Base-by-base conservation (phyloP, 2,888 invertebrate species). In the Brachyopa scutellaris region DNA sequence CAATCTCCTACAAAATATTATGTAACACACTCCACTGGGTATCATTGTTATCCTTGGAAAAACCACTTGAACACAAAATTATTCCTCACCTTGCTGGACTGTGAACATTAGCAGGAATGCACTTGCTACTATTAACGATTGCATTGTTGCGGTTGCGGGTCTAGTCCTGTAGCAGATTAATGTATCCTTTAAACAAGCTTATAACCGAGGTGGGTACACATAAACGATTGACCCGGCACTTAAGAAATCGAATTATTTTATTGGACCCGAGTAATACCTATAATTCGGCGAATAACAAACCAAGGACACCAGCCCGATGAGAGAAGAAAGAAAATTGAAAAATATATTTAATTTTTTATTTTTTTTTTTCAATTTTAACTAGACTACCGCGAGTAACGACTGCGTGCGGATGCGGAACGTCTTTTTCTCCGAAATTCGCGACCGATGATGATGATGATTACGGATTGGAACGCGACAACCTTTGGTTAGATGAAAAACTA, bases 61-160 rank as follows among this genome's bases (percentile, higher is more conserved):
- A 36, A 42, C 3, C 26, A 40, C 17, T 31, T 45, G n/a, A 4
- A 13, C 6, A 17, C 7, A n/a, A 9, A 55, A 31, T 8, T 15
- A 7, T 61, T 87, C 86, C 87, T 89, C 89, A 89, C 91, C 92
- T 91, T 90, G 88, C 85, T 91, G 89, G 85, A 90, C 88, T 85
- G 88, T 88, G 85, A 90, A 86, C 85, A 90, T 87, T 85, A 91
- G 84, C 79, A 90, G 87, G 76, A 91, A 86, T 84, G 87, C 89
- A 86, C 88, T 89, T 84, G 88, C 88, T 85, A 90, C 84, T 84
- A 89, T 86, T 84, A 89, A 85, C 74, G 88, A 89, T 86, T 90
- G 90, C 90, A 90, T 89, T 85, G 85, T 87, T 73, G 33, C 23
- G 49, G n/a, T 31, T 47, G 2, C 8, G n/a, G 36, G 19, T 13